Evolutionary conservation across 2,113 vertebrate species (phyloP).

Genomic region (Aspiorhynchus laticeps): DNA sequence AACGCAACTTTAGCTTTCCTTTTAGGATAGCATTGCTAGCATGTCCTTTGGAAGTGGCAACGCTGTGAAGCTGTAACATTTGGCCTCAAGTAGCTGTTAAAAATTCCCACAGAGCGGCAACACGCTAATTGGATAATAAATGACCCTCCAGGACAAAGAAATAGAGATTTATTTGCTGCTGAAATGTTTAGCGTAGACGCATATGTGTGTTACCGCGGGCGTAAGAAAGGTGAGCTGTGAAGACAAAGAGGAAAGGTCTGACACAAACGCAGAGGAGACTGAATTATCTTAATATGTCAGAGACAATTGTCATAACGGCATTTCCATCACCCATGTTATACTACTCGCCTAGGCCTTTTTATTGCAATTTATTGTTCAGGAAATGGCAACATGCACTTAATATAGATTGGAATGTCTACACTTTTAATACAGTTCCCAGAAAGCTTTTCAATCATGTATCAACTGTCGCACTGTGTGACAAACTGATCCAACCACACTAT

Average conservation of each 20-base stretch:
- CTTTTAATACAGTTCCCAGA: conserved; percentile 69
- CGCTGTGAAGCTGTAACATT: conserved; percentile 3
- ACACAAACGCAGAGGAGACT: conserved; percentile 9
- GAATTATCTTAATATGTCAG: conserved; percentile 16
- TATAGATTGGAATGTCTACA: conserved; percentile 68
- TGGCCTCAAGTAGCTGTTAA: conserved; percentile 51
- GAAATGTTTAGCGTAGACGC: conserved; percentile 64
- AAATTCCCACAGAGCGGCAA: conserved; percentile 60
- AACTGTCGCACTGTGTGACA: no score
- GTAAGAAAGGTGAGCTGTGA: conserved; percentile 64
- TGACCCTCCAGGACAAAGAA: conserved; percentile 59
- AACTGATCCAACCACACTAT: no score
- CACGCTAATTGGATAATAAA: conserved; percentile 66
- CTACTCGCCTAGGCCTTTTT: conserved; percentile 60
- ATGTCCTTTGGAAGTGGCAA: not conserved
- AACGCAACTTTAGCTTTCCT: not conserved
- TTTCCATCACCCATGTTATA: conserved; percentile 62
- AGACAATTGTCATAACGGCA: conserved; percentile 61
- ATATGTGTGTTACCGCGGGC: conserved; percentile 22
- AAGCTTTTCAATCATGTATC: conserved; percentile 60
- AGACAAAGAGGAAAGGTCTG: conserved; percentile 48
- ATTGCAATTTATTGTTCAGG: conserved; percentile 69
- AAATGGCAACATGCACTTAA: conserved; percentile 70
- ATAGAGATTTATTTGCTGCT: conserved; percentile 72
- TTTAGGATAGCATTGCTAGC: not conserved